Base-by-base conservation (phyloP, 23 tunicate genomes). In the Clavelina lepadiformis region DNA sequence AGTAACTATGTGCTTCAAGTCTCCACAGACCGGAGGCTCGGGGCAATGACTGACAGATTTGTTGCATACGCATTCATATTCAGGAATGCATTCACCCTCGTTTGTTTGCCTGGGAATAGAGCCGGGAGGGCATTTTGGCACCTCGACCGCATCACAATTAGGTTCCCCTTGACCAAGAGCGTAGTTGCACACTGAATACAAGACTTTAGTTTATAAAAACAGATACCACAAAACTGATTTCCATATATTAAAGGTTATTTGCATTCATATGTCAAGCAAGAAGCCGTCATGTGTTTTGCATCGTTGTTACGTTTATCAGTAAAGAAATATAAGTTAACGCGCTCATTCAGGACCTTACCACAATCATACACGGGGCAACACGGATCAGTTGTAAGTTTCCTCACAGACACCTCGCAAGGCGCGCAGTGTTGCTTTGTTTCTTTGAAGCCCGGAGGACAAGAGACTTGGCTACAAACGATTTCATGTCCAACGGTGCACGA, bases 291-390 rank as follows among this genome's bases (percentile, higher is more conserved):
- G 15, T 41, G 49, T 11, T 15, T 11, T 41, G 49, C 15, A 41
- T 11, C 15, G 49, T 11, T 41, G 11, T 41, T 41, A 11, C 15
- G 49, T 41, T 41, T 41, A 11, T 41, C 49, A 11, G 49, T 11
- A 11, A 41, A 11, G 49, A 11, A 11, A 15, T 41, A 11, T 11
- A 41, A 15, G 49, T 41, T 11, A 53, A 53, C 59, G 32, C 30
- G 32, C 24, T 11, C 49, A 44, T 55, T n/a, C 8, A 11, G 11
- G 19, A 5, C 66, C 91, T 52, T 69, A 89, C 97, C 67, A 82
- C 97, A 89, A 22, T 81, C 83, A 30, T 80, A 89, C 55, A 75
- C 74, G 1, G 97, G 97, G 46, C 97, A 89, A 73, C 97, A 89
- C 1, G 89, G 89, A 37, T 89, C 97, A 27, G 89, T 68, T 2